Evolutionary conservation across 2,797 vertebrate genomes (phyloP).

Genomic region (Eulemur mongoz): DNA sequence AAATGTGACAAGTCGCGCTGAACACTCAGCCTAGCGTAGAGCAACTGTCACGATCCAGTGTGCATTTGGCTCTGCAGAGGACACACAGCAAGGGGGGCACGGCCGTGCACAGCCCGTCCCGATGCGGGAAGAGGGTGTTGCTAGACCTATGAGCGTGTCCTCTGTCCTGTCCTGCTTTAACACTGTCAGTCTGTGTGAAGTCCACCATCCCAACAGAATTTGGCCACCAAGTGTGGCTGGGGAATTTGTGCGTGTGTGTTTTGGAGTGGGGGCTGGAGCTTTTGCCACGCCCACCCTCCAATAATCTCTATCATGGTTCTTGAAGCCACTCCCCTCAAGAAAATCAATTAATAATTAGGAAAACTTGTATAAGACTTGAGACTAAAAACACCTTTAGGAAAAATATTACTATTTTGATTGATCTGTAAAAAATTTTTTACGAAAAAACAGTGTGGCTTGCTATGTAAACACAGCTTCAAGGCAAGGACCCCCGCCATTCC

Average conservation of each 20-base stretch:
- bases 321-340: neutral
- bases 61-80: neutral
- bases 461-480: conserved; percentile 40
- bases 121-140: neutral
- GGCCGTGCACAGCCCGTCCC: no score
- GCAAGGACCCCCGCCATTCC: neutral
- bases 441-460: conserved; percentile 15
- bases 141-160: rapidly evolving
- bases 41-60: neutral
- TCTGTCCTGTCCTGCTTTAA: neutral
- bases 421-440: neutral
- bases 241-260: neutral
- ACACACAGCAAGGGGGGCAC: neutral
- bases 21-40: neutral
- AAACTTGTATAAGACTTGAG: neutral
- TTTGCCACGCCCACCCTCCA: neutral
- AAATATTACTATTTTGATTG: conserved; percentile 40
- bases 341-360: conserved; percentile 7
- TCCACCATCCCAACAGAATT: neutral
- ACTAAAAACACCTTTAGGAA: conserved; percentile 50
- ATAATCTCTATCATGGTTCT: neutral
- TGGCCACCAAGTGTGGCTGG: neutral
- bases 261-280: neutral
- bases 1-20: neutral
- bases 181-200: neutral